These are phyloP conservation scores for Protosalanx chinensis DNA, from an alignment of 2,797 vertebrate genomes.

Conservation along the genomic window DNA sequence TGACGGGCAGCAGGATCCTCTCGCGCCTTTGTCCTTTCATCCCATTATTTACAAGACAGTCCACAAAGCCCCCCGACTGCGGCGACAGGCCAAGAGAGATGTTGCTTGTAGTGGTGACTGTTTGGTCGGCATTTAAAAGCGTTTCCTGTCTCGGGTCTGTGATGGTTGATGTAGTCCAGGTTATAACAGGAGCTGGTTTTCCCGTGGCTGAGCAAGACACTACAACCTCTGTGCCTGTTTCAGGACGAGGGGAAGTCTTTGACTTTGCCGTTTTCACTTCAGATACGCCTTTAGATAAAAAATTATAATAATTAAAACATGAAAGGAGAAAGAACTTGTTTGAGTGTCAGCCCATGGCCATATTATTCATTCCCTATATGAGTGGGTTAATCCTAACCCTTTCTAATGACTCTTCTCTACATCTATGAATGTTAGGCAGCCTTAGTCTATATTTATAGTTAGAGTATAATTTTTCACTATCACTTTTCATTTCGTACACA, in stretches of 20 bases:
- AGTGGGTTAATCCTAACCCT: too few species aligned
- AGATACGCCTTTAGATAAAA: slow-evolving; percentile 60
- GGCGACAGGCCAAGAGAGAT: slow-evolving; percentile 42
- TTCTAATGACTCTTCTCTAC: too few species aligned
- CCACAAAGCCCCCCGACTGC: slow-evolving; percentile 27
- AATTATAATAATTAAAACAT: too few species aligned
- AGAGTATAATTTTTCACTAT: too few species aligned
- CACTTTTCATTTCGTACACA: too few species aligned
- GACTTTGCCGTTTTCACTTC: slow-evolving; percentile 25
- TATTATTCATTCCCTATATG: too few species aligned
- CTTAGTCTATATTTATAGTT: too few species aligned
- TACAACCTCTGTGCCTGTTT: neutral
- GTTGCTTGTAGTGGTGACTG: slow-evolving; percentile 51
- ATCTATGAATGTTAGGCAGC: too few species aligned
- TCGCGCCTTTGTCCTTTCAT: slow-evolving; percentile 3
- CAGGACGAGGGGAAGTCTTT: rapidly evolving
- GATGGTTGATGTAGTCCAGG: slow-evolving; percentile 35
- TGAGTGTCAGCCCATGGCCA: neutral
- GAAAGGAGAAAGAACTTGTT: neutral
- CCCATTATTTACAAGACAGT: slow-evolving; percentile 58
- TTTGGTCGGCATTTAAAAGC: slow-evolving; percentile 41
- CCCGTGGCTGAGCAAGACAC: slow-evolving; percentile 70
- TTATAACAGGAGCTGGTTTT: slow-evolving; percentile 62
- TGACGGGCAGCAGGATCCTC: slow-evolving; percentile 9
- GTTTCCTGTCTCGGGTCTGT: rapidly evolving